phyloP scores from a whole-genome alignment of 2,113 vertebrate genomes.

The Lophius piscatorius region DNA sequence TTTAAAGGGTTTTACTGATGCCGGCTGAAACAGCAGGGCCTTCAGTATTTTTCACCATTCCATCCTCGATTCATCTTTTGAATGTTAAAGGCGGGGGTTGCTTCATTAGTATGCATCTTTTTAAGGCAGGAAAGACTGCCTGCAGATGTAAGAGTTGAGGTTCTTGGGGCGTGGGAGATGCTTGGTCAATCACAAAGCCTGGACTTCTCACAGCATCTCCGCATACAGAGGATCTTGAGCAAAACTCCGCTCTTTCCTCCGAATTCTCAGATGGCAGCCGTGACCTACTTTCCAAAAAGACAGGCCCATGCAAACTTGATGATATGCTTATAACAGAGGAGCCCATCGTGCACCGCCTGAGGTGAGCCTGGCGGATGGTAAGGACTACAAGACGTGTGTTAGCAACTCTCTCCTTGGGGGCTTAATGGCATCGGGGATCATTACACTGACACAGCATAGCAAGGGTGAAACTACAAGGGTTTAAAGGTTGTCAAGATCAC shows the following conservation, averaged over 20 bases:
- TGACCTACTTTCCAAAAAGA: constrained; percentile 80
- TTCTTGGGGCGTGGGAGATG: constrained; percentile 60
- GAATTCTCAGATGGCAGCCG: constrained; percentile 77
- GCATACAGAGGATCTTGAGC: constrained; percentile 57
- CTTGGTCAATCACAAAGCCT: constrained; percentile 64
- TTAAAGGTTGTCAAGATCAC: constrained; percentile 12
- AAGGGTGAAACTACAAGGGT: not conserved
- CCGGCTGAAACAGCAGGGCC: constrained; percentile 64
- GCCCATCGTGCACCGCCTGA: constrained; percentile 43
- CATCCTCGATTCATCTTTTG: constrained; percentile 79
- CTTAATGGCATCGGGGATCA: constrained; percentile 11
- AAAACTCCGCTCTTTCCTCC: constrained; percentile 52
- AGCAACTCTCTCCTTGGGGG: constrained; percentile 32
- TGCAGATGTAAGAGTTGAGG: constrained; percentile 57
- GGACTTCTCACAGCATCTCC: constrained; percentile 54
- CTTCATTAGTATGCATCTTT: constrained; percentile 79
- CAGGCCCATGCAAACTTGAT: constrained; percentile 79
- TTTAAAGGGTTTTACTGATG: constrained; percentile 55
- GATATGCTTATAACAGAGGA: constrained; percentile 67
- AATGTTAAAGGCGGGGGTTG: constrained; percentile 67
- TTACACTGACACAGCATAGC: constrained; percentile 2
- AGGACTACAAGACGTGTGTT: constrained; percentile 30
- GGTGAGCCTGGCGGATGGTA: constrained; percentile 45
- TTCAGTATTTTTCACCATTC: constrained; percentile 56
- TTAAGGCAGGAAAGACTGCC: constrained; percentile 49